Conservation (phyloP, 2,113 vertebrate species). For the Stercorarius parasiticus region DNA sequence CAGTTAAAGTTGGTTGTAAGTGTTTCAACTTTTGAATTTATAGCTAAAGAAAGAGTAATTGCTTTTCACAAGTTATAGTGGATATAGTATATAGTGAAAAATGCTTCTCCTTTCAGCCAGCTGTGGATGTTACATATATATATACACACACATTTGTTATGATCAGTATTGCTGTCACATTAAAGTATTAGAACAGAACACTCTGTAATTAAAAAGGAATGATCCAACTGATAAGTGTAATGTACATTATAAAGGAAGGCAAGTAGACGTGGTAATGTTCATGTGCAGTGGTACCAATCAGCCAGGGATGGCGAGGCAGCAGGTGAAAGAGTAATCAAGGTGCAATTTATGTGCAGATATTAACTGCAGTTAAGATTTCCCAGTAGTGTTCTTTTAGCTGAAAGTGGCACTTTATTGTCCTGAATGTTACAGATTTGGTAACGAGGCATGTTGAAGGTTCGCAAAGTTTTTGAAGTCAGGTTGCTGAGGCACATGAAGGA, state of each 20-base stretch:
- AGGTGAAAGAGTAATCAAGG: slow-evolving; percentile 1
- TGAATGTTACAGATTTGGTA: background rate
- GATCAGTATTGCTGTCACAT: background rate
- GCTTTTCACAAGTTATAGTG: background rate
- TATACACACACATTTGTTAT: background rate
- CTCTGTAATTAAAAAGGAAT: slow-evolving; percentile 38
- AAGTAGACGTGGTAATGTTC: slow-evolving; percentile 53
- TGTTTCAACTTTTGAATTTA: background rate
- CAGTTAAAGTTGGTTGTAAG: background rate
- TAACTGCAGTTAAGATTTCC: background rate
- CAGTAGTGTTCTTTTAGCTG: background rate
- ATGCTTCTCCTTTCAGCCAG: background rate
- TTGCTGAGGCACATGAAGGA: background rate
- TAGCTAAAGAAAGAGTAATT: background rate
- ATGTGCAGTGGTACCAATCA: background rate
- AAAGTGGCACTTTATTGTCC: background rate
- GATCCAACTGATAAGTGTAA: slow-evolving; percentile 42
- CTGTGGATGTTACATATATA: background rate
- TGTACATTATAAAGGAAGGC: slow-evolving; percentile 32
- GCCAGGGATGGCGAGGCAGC: background rate
- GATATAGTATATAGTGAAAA: background rate
- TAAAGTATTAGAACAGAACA: slow-evolving; percentile 30
- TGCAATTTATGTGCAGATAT: slow-evolving; percentile 49
- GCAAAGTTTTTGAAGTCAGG: background rate
- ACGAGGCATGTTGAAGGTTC: background rate